Base-by-base conservation (phyloP, 2,113 vertebrate genomes). In the Plotosus lineatus region DNA sequence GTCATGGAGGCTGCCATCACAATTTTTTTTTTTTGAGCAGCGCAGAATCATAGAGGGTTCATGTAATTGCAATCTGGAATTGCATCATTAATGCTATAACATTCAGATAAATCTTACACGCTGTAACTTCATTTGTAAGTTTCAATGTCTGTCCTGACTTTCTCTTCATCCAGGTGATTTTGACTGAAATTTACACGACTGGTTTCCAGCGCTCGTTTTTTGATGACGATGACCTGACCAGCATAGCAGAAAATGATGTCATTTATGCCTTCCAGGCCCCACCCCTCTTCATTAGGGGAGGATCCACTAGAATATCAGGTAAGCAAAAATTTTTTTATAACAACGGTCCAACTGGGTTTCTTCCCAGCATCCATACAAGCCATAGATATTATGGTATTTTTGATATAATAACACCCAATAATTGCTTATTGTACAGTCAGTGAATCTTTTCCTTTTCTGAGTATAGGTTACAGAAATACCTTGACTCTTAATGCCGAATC, bases 161-260 rank as follows among this genome's bases (percentile, higher is more conserved):
- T 79, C 51, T 78, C 2, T 51, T n/a, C 73, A 56, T 75, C 36
- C 86, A 98, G 97, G 95, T 99, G 84, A 96, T 99, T 90, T 93
- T 99, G 89, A 94, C 93, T 0, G 97, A 99, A 89, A 78, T 99
- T 83, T 94, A 94, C 86, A 89, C 95, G 31, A 92, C 85, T 11
- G 97, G 97, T 0, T 94, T 96, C 91, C 95, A 96, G 79, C 94
- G 96, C 82, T 99, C 97, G 17, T 95, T 98, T 88, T 94, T 92
- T 0, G 95, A 99, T 33, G 89, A 94, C 26, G 95, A 97, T 1
- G 95, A 96, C 77, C 90, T 99, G 88, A 93, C 92, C 19, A 83
- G 87, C 51, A 92, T 97, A 0, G 93, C 94, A 0, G 94, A 96
- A 58, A 94, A 90, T 1, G 96, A 94, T 10, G 88, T 93, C 0